Percentiles rank a stretch among this genome's conserved stretches.
Conservation (phyloP, 2,113 vertebrate species). For the Polyodon spathula region DNA sequence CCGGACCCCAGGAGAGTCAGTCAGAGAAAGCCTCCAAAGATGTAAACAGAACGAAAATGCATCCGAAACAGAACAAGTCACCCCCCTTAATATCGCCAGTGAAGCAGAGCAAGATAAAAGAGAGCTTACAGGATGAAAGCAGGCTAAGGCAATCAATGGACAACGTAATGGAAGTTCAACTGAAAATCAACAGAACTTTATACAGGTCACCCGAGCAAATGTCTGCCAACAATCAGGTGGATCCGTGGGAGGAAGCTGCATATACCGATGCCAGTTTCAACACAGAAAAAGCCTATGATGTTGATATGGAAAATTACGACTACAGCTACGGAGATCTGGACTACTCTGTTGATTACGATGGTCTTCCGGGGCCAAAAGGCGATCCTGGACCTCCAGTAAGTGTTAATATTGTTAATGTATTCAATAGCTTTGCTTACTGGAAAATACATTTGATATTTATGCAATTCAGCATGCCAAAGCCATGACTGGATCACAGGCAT, state of each 20-base stretch:
- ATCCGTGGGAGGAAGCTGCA: conserved; percentile 46
- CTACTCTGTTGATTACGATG: conserved; percentile 67
- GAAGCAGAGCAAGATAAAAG: conserved; percentile 42
- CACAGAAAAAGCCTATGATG: conserved; percentile 54
- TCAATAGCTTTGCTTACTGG: not conserved
- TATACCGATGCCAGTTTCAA: conserved; percentile 34
- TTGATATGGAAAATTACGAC: conserved; percentile 63
- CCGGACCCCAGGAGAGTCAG: conserved; percentile 20
- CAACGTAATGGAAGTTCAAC: conserved; percentile 41
- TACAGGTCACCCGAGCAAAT: conserved; percentile 42
- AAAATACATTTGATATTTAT: conserved; percentile 8
- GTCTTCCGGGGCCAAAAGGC: conserved; percentile 78
- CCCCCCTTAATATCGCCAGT: conserved; percentile 31
- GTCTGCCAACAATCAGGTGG: conserved; percentile 45
- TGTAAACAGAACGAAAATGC: conserved; percentile 23
- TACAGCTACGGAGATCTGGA: conserved; percentile 77
- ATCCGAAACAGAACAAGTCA: conserved; percentile 29
- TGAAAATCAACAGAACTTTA: conserved; percentile 56
- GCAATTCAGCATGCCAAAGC: conserved; percentile 11
- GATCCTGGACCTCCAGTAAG: conserved; percentile 84
- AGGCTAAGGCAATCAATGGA: conserved; percentile 35
- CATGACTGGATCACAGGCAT: conserved; percentile 23
- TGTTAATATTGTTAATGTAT: conserved; percentile 32
- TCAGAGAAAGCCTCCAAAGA: conserved; percentile 45
- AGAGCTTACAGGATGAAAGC: conserved; percentile 38